A percentile compares a stretch with the other conserved stretches of the same genome.
phyloP scores from a whole-genome alignment of 2,113 vertebrate species.

The Anguilla japonica region DNA sequence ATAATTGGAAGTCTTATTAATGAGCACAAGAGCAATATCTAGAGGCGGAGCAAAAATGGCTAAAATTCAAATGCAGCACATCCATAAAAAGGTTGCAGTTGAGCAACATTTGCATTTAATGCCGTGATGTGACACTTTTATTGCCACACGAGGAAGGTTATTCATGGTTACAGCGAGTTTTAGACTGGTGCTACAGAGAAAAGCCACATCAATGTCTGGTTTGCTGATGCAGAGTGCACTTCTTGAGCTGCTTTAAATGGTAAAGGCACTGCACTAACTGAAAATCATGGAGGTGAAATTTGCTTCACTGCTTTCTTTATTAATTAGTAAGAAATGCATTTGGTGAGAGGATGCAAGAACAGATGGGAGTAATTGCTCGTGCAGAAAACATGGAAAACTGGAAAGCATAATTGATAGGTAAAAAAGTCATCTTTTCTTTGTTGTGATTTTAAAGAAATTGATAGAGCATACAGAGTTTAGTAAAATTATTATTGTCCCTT shows the following conservation, averaged over 20 bases:
- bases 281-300: not conserved
- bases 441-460: not conserved
- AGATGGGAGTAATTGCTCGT: not conserved
- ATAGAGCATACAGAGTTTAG: not conserved
- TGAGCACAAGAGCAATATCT: not conserved
- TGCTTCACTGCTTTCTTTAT: not conserved
- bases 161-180: not conserved
- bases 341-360: not conserved
- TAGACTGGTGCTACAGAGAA: not conserved
- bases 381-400: not conserved
- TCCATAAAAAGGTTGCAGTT: not conserved
- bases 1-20: not conserved
- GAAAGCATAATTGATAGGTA: not conserved
- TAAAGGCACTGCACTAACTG: not conserved
- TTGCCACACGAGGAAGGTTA: not conserved
- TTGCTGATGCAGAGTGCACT: not conserved
- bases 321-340: not conserved
- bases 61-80: not conserved
- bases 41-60: not conserved
- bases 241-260: not conserved
- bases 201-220: not conserved
- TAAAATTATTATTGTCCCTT: not conserved
- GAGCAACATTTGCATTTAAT: not conserved
- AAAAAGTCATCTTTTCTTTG: not conserved
- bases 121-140: not conserved